Conservation (phyloP, 2,797 vertebrate genomes). For the Sorex maritimensis region DNA sequence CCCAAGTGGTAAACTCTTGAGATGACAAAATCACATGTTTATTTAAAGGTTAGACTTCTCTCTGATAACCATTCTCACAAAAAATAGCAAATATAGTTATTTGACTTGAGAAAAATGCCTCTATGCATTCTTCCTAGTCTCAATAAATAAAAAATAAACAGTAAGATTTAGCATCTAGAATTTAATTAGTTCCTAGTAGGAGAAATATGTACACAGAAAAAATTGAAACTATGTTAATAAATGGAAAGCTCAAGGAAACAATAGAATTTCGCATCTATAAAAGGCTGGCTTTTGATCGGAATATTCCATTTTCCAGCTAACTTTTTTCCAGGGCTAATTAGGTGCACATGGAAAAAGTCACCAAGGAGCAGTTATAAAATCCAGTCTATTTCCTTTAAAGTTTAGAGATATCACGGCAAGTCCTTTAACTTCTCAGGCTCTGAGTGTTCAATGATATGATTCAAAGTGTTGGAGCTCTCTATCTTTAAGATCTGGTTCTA, state of each 20-base stretch:
- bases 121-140: neutral
- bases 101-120: neutral
- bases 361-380: constrained; percentile 77
- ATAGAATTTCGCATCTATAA: constrained; percentile 76
- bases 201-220: constrained; percentile 48
- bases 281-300: constrained; percentile 81
- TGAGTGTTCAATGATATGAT: constrained; percentile 51
- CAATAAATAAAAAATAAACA: constrained; percentile 59
- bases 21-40: constrained; percentile 30
- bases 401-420: neutral
- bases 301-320: constrained; percentile 80
- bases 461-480: neutral
- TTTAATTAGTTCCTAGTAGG: constrained; percentile 53
- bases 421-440: constrained; percentile 14
- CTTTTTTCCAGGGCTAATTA: constrained; percentile 83
- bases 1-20: neutral
- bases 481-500: neutral
- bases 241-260: constrained; percentile 73
- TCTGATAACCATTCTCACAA: constrained; percentile 1
- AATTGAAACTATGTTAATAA: constrained; percentile 69
- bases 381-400: constrained; percentile 68
- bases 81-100: constrained; percentile 56
- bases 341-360: constrained; percentile 84
- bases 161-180: constrained; percentile 45
- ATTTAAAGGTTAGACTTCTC: neutral